A percentile compares a stretch with the other conserved stretches of the same genome.
Conservation (phyloP, 1,140 invertebrate species). For the Charaxes varanes region DNA sequence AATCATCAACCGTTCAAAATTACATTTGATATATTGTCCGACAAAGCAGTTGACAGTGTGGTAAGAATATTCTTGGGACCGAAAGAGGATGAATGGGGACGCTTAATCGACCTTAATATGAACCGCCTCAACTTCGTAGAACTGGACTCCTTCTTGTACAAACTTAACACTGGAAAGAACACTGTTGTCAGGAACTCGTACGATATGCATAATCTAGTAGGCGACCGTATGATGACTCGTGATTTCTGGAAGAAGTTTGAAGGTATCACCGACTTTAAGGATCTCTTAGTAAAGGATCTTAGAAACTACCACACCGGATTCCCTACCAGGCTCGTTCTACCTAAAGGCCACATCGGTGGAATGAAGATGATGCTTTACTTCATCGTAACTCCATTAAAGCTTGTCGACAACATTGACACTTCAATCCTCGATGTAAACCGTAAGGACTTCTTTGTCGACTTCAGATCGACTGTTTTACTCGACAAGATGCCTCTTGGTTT, state of each 20-base stretch:
- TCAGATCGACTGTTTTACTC: conserved; percentile 47
- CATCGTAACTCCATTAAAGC: conserved; percentile 60
- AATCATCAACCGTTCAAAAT: conserved; percentile 80
- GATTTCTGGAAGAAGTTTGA: conserved; percentile 62
- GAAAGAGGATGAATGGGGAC: conserved; percentile 74
- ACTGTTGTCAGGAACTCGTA: conserved; percentile 71
- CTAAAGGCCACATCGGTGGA: conserved; percentile 76
- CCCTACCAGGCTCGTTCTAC: conserved; percentile 77
- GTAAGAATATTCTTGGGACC: conserved; percentile 82
- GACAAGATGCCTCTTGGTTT: conserved; percentile 79
- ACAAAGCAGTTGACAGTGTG: conserved; percentile 72
- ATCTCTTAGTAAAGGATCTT: conserved; percentile 17
- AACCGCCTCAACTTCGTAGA: conserved; percentile 73
- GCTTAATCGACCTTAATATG: conserved; percentile 68
- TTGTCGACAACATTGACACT: conserved; percentile 42
- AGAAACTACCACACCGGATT: conserved; percentile 43
- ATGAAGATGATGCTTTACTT: conserved; percentile 74
- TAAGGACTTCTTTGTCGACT: conserved; percentile 38
- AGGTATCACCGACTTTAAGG: conserved; percentile 44
- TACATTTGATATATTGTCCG: conserved; percentile 74
- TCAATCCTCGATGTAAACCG: conserved; percentile 33
- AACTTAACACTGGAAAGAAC: conserved; percentile 28
- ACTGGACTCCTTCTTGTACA: conserved; percentile 70
- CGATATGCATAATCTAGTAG: conserved; percentile 42
- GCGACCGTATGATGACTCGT: conserved; percentile 51